These are phyloP conservation scores for Drosophila anomalata DNA, from an alignment of 2,888 invertebrate genomes.

Conservation along the genomic window DNA sequence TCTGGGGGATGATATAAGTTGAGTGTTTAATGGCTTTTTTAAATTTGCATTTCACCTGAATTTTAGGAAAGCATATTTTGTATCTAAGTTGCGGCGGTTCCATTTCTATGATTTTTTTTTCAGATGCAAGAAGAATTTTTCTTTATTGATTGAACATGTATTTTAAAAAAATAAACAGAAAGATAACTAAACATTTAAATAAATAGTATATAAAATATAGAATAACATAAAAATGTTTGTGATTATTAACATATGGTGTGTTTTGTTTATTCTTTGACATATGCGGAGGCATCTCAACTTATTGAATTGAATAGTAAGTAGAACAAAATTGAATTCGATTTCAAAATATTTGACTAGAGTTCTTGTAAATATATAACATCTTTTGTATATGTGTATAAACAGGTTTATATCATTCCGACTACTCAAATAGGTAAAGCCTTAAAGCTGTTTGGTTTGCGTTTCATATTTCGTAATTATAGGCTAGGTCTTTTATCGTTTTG, in stretches of 20 bases:
- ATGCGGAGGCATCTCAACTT: conserved; percentile 48
- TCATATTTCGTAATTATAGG: conserved; percentile 46
- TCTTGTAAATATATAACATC: conserved; percentile 48
- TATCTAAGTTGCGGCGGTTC: conserved; percentile 32
- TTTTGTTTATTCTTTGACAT: conserved; percentile 41
- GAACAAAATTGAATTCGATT: conserved; percentile 33
- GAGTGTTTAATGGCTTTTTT: neutral
- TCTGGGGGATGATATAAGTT: neutral
- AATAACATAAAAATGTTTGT: conserved; percentile 25
- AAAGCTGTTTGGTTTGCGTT: conserved; percentile 61
- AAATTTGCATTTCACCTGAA: conserved; percentile 27
- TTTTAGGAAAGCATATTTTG: conserved; percentile 35
- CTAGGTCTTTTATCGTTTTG: conserved; percentile 55
- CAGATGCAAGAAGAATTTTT: neutral
- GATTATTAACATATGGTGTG: conserved; percentile 39
- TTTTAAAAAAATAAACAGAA: conserved; percentile 39
- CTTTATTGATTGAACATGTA: conserved; percentile 41
- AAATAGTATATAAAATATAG: conserved; percentile 26
- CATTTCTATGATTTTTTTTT: conserved; percentile 7
- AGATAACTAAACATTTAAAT: conserved; percentile 38
- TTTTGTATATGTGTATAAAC: conserved; percentile 44
- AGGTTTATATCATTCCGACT: conserved; percentile 37
- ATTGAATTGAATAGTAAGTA: conserved; percentile 26
- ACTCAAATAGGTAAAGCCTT: conserved; percentile 58
- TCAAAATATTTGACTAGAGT: conserved; percentile 56